phyloP scores from a whole-genome alignment of 1,140 invertebrate genomes.

The Heliothis subflexa region DNA sequence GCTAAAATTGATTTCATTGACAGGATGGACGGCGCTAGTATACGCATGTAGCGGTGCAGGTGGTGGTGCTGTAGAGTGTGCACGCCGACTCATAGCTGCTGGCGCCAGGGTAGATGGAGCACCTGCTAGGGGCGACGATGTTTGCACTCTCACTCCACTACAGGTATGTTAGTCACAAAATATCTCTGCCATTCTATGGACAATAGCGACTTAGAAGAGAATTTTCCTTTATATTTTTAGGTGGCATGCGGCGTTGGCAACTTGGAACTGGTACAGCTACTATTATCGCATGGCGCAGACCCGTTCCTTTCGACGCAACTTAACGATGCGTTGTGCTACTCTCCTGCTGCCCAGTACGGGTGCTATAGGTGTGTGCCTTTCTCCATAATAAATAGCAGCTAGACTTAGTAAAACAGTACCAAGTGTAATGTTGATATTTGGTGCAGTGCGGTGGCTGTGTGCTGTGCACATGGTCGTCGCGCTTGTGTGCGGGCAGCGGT shows the following conservation, averaged over 20 bases:
- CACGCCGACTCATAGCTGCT: conserved; percentile 90
- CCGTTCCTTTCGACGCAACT: conserved; percentile 94
- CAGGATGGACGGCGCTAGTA: conserved; percentile 84
- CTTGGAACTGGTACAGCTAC: conserved; percentile 92
- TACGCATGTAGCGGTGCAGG: conserved; percentile 85
- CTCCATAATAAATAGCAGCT: background rate
- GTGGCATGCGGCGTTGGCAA: conserved; percentile 93
- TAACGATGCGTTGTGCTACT: conserved; percentile 94
- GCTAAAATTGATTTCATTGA: background rate
- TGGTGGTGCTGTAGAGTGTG: conserved; percentile 82
- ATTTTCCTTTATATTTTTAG: conserved; percentile 71
- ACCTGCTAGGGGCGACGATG: conserved; percentile 92
- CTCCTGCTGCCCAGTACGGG: conserved; percentile 93
- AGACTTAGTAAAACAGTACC: background rate
- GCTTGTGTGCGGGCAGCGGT: conserved; percentile 92
- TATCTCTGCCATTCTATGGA: background rate
- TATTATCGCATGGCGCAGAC: conserved; percentile 94
- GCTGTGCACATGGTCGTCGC: conserved; percentile 94
- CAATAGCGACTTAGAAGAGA: too few relatives aligned
- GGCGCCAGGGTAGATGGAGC: conserved; percentile 95
- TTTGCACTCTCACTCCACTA: conserved; percentile 94
- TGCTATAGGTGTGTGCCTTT: conserved; percentile 88
- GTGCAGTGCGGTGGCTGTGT: conserved; percentile 93
- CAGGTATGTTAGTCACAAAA: conserved; percentile 86
- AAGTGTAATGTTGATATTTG: background rate